phyloP scores from a whole-genome alignment of 2,888 invertebrate species.

The Caenorhabditis afra region DNA sequence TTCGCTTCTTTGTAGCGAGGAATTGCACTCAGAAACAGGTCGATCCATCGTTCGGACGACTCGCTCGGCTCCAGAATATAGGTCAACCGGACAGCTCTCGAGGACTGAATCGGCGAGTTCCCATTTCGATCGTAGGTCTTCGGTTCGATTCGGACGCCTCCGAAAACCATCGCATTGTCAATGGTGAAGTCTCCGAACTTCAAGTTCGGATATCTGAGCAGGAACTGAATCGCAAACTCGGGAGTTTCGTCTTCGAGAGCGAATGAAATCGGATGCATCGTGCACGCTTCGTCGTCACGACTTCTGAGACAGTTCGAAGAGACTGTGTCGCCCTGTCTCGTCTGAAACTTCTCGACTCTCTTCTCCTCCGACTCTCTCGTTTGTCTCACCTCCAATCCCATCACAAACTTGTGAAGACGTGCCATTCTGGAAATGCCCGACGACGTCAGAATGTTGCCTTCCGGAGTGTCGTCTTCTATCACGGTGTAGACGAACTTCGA shows the following conservation, averaged over 20 bases:
- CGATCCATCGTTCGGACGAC: conserved; percentile 71
- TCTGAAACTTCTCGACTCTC: conserved; percentile 58
- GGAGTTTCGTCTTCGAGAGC: conserved; percentile 64
- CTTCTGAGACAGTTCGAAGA: conserved; percentile 54
- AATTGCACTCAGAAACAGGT: conserved; percentile 59
- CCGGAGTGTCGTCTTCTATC: conserved; percentile 64
- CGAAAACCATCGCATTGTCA: conserved; percentile 79
- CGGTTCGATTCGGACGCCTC: conserved; percentile 66
- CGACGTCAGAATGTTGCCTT: conserved; percentile 67
- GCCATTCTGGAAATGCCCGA: conserved; percentile 63
- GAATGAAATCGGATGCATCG: conserved; percentile 64
- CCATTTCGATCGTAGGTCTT: conserved; percentile 64
- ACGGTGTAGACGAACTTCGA: conserved; percentile 77
- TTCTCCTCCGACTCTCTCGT: too few relatives aligned
- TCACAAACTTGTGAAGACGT: conserved; percentile 65
- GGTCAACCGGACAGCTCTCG: conserved; percentile 74
- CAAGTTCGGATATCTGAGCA: conserved; percentile 74
- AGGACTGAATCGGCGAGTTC: conserved; percentile 68
- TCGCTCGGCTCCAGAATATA: conserved; percentile 71
- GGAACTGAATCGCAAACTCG: conserved; percentile 61
- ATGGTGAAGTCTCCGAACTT: conserved; percentile 72
- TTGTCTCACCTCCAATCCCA: conserved; percentile 55
- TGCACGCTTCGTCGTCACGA: conserved; percentile 58
- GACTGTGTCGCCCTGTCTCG: conserved; percentile 38
- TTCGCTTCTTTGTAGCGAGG: conserved; percentile 54